Percentiles rank a stretch among this genome's conserved stretches.
Conservation (phyloP, 2,797 vertebrate genomes). For the Gymnocypris eckloni region DNA sequence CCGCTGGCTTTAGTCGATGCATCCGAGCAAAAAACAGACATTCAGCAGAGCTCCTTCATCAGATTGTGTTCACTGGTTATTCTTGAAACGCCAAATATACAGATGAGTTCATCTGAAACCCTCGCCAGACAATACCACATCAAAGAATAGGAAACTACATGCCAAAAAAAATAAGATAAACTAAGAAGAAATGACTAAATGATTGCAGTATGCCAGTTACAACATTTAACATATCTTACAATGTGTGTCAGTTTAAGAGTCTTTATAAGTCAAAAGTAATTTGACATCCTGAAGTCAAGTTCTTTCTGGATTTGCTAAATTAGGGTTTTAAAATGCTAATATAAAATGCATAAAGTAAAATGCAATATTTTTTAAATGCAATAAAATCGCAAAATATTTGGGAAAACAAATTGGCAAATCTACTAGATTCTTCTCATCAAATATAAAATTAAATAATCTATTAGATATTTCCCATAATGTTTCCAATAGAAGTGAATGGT, state of each 20-base stretch:
- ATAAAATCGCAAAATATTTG: not conserved
- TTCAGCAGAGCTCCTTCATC: not conserved
- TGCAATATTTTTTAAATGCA: not conserved
- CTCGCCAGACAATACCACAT: constrained; percentile 34
- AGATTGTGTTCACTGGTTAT: not conserved
- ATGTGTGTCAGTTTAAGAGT: not conserved
- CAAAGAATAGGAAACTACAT: constrained; percentile 19
- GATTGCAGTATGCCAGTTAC: no score
- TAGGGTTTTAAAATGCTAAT: not conserved
- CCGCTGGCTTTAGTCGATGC: not conserved
- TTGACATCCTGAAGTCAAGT: not conserved
- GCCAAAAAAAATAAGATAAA: not conserved
- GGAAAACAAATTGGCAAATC: not conserved
- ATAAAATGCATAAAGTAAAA: no score
- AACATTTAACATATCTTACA: not conserved
- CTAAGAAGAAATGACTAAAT: not conserved
- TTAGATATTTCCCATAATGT: not conserved
- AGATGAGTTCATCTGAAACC: constrained; percentile 34
- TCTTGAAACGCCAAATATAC: not conserved
- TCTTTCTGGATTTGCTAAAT: not conserved
- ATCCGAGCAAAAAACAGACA: not conserved
- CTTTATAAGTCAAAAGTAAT: not conserved
- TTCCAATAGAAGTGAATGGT: not conserved
- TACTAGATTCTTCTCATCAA: not conserved
- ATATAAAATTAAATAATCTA: not conserved